Evolutionary conservation across 2,797 vertebrate species (phyloP), one percentile per base, ranked within the genome.

Genomic region (Poecilia velifera): DNA sequence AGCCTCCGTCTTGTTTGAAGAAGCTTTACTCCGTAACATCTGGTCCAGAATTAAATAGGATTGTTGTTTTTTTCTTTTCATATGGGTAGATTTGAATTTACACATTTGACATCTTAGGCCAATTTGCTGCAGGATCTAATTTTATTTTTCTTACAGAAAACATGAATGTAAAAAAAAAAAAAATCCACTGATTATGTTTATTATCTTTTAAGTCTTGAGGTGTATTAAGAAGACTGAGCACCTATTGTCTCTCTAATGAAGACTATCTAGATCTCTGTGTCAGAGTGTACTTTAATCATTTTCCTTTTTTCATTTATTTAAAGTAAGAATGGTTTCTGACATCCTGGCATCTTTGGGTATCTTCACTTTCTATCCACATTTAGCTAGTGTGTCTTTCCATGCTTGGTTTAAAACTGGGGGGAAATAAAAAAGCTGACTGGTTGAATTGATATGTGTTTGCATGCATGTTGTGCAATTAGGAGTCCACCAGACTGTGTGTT

Each of bases 301-400:
- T 39, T 28, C 13, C 55, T 57, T 28, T 25, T 57, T 59, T 4
- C 2, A 59, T 89, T 80, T 82, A 68, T 78, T 72, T 28, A 74
- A 10, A 28, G 89, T 88, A 10, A 80, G 77, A 78, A 64, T 82
- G 77, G 74, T 76, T 79, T 80, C 80, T 81, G 82, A 72, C 49
- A 72, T 39, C 73, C 84, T 85, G 86, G 83, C 71, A 51, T 39
- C 73, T 86, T 82, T 87, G 79, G 71, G 85, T 78, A 73, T 89
- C 57, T 85, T 71, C 82, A 83, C 81, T 84, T 74, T 78, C 84
- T 84, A 71, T 82, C 78, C 74, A 75, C 59, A 59, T 68, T 74
- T 62, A 47, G 66, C 53, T 57, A 83, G 31, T 68, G 68, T 72
- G 16, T 43, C 18, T 78, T 77, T 80, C 16, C 5, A 18, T 80